phyloP scores from a whole-genome alignment of 2,797 vertebrate genomes.

The Sebastes taczanowskii region DNA sequence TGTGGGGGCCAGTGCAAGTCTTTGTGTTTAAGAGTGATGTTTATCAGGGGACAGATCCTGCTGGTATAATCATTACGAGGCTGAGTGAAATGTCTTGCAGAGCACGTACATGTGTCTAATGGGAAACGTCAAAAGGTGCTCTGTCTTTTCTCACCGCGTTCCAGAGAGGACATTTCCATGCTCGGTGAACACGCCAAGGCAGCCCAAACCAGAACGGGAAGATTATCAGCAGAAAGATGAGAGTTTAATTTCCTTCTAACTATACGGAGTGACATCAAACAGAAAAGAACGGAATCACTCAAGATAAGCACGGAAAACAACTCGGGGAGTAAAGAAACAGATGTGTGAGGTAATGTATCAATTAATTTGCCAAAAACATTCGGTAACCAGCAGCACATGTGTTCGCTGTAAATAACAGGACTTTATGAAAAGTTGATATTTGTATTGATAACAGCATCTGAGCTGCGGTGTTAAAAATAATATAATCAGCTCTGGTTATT shows the following conservation, averaged over 20 bases:
- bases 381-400: constrained; percentile 3
- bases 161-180: constrained; percentile 60
- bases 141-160: constrained; percentile 71
- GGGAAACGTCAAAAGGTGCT: constrained; percentile 71
- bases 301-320: constrained; percentile 48
- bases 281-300: constrained; percentile 39
- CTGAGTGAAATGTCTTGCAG: constrained; percentile 65
- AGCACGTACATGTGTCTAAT: constrained; percentile 73
- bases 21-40: constrained; percentile 74
- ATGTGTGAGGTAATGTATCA: constrained; percentile 61
- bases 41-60: constrained; percentile 75
- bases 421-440: constrained; percentile 18
- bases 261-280: constrained; percentile 61
- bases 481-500: constrained; percentile 35
- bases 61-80: constrained; percentile 76
- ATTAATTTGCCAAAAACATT: constrained; percentile 36
- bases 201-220: constrained; percentile 51
- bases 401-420: constrained; percentile 24
- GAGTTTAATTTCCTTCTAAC: constrained; percentile 45
- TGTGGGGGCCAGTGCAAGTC: constrained; percentile 59
- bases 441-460: constrained; percentile 29
- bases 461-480: constrained; percentile 20
- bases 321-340: constrained; percentile 41
- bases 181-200: constrained; percentile 42
- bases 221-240: constrained; percentile 67